A percentile compares a stretch with the other conserved stretches of the same genome.
These are phyloP conservation scores for Papilio demoleus DNA, from an alignment of 2,888 invertebrate genomes.

Conservation along the genomic window DNA sequence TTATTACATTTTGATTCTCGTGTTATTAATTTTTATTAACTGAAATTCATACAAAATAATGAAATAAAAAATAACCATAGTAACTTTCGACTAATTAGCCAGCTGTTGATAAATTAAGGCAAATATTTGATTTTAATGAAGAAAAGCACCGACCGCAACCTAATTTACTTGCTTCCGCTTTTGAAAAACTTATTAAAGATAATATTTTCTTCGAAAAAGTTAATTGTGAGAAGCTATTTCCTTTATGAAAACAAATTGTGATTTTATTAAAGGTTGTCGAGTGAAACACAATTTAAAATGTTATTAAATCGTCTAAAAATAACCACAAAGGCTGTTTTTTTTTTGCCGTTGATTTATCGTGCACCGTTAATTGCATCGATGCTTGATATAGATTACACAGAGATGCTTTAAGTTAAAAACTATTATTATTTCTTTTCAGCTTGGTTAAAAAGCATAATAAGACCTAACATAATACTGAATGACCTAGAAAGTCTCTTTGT, in stretches of 20 bases:
- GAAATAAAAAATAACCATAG: neutral
- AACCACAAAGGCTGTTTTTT: too few relatives aligned
- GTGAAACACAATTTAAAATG: neutral
- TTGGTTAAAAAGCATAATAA: neutral
- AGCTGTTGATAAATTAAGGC: neutral
- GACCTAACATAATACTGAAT: neutral
- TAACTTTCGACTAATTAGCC: neutral
- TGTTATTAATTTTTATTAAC: neutral
- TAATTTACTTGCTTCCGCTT: conserved; percentile 3
- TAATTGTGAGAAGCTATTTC: neutral
- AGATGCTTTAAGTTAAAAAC: neutral
- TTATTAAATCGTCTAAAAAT: too few relatives aligned
- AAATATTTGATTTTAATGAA: conserved; percentile 9
- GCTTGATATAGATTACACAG: too few relatives aligned
- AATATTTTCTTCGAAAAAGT: neutral
- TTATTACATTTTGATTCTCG: neutral
- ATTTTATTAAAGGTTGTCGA: neutral
- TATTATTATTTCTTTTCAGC: neutral
- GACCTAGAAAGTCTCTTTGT: neutral
- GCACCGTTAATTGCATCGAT: too few relatives aligned
- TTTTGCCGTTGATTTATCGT: too few relatives aligned
- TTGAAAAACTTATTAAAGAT: neutral
- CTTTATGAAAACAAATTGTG: conserved; percentile 9
- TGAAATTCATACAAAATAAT: too few relatives aligned
- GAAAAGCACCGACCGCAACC: neutral